These are phyloP conservation scores for Furcula furcula DNA, from an alignment of 2,888 invertebrate species.

Conservation along the genomic window DNA sequence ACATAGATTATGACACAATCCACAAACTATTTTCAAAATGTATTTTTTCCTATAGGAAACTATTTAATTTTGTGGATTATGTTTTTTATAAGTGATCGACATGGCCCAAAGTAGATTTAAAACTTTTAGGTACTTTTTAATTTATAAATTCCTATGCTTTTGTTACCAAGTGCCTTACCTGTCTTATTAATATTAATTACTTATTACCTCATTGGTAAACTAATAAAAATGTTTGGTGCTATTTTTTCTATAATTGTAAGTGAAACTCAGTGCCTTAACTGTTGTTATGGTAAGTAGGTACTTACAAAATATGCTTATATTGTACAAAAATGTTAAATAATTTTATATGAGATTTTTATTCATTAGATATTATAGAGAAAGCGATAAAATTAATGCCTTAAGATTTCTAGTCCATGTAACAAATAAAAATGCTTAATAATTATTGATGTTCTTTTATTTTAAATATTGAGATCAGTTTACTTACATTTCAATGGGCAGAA, in stretches of 20 bases:
- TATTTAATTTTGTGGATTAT: too few relatives aligned
- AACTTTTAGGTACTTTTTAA: too few relatives aligned
- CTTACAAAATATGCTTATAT: conserved; percentile 48
- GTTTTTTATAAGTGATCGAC: too few relatives aligned
- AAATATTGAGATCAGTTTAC: conserved; percentile 10
- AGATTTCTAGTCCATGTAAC: conserved; percentile 72
- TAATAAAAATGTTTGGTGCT: conserved; percentile 30
- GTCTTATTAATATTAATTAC: too few relatives aligned
- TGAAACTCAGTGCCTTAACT: conserved; percentile 55
- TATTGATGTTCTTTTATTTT: conserved; percentile 30
- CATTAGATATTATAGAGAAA: conserved; percentile 38
- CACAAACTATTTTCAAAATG: too few relatives aligned
- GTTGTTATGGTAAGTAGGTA: conserved; percentile 53
- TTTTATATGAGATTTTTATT: conserved; percentile 56
- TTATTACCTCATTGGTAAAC: too few relatives aligned
- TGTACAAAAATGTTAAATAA: conserved; percentile 61
- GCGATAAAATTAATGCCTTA: conserved; percentile 56
- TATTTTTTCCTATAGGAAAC: too few relatives aligned
- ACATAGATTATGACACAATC: too few relatives aligned
- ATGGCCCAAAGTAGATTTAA: too few relatives aligned
- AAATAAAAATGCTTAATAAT: conserved; percentile 70
- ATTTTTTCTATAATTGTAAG: conserved; percentile 21
- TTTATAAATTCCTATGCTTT: too few relatives aligned
- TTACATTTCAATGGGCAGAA: too few relatives aligned
- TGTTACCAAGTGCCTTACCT: too few relatives aligned